Evolutionary conservation across 2,113 vertebrate genomes (phyloP).

Genomic region (Tetrao urogallus): DNA sequence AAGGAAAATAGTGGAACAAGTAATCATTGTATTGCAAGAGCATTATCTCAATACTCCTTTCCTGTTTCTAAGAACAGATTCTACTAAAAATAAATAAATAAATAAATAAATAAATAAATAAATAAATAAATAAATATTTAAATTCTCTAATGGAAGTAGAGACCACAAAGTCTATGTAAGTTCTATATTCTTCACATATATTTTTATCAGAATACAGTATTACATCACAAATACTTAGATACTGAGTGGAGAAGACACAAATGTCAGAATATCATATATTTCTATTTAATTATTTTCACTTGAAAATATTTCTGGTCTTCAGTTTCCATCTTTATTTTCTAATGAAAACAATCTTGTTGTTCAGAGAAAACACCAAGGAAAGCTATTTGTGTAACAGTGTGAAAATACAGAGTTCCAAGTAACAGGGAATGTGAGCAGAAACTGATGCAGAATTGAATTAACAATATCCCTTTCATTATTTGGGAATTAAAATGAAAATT

Average conservation of each 20-base stretch:
- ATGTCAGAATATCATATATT: neutral
- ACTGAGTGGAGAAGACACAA: neutral
- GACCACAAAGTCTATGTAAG: neutral
- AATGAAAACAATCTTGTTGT: neutral
- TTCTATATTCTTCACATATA: neutral
- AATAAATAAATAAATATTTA: neutral
- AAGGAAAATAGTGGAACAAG: constrained; percentile 33
- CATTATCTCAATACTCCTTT: neutral
- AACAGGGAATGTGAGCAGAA: neutral
- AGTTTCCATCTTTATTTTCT: neutral
- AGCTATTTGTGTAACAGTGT: neutral
- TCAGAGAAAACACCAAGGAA: neutral
- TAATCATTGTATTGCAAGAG: neutral
- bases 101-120: too few species aligned
- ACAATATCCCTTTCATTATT: neutral
- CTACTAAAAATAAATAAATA: neutral
- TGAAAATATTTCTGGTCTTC: neutral
- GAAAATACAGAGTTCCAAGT: neutral
- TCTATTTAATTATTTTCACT: neutral
- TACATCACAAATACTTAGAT: neutral
- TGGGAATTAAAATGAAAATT: neutral
- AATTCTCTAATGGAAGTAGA: neutral
- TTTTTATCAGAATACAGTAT: neutral
- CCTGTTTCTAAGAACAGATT: neutral
- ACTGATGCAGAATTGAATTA: neutral